Evolutionary conservation across 2,888 invertebrate species (phyloP), one percentile per base, ranked within the genome.

Genomic region (Tupiocoris notatus): DNA sequence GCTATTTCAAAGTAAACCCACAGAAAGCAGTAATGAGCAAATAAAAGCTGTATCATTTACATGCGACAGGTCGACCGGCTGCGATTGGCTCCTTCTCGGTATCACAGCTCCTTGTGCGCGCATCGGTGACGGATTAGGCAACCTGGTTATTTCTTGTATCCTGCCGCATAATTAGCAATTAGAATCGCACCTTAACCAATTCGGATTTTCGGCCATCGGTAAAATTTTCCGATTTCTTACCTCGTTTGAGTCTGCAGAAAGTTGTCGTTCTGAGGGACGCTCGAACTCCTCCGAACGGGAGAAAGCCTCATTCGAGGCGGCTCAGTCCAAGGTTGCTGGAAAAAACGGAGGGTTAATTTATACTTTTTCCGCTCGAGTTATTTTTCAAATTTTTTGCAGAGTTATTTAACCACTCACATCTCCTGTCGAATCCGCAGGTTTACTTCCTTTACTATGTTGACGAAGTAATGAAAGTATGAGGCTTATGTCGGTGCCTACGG

Each of bases 401-500:
- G 21, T n/a, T n/a, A n/a, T n/a, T n/a, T n/a, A n/a, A n/a, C n/a
- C n/a, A 76, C 70, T 68, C 76, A 80, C 80, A 75, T 81, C 80
- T 77, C 78, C 79, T 64, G 76, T 62, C 56, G 79, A 74, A 74
- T 79, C 77, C 59, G 78, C 65, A 64, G 77, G 77, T 68, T 79
- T 80, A 25, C 76, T 64, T 61, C 79, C 79, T 62, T 68, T 64
- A 65, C 67, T 63, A 39, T 79, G 86, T 79, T 88, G 86, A 82
- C 90, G 89, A 77, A 92, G 84, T 79, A 91, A 84, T 70, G 87
- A 87, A 81, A 93, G 85, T 79, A 94, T 93, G 79, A 89, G 86
- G 80, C 90, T 88, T 80, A 94, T 89, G 83, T 94, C 93, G 7
- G 88, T 86, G 21, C 90, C 89, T 81, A 94, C 88, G 54, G 90